These are phyloP conservation scores for Pseudocheirus occidentalis DNA, from an alignment of 2,797 vertebrate species.

Conservation along the genomic window DNA sequence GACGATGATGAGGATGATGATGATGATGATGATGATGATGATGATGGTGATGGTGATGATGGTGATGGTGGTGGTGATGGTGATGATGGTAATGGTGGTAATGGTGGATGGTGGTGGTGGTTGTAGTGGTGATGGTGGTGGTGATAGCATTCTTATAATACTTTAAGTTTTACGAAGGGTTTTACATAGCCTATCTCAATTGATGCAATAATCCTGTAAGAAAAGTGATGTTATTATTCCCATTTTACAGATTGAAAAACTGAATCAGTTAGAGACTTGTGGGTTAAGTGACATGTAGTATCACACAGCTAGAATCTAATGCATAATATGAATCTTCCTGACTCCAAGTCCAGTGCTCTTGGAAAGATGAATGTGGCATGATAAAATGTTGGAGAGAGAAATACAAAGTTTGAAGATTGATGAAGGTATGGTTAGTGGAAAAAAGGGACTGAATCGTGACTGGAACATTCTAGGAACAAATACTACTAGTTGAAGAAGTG, in stretches of 20 bases:
- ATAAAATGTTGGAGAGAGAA: neutral
- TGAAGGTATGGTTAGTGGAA: neutral
- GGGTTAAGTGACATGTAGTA: neutral
- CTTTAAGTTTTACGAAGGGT: neutral
- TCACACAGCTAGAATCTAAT: neutral
- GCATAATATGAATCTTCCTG: neutral
- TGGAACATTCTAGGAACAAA: neutral
- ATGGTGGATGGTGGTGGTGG: neutral
- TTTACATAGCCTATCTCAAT: neutral
- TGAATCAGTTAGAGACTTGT: neutral
- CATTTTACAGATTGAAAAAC: neutral
- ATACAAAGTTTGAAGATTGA: neutral
- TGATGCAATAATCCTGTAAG: neutral
- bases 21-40: neutral
- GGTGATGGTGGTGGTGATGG: neutral
- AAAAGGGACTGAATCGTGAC: neutral
- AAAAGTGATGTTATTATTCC: neutral
- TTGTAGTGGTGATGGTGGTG: neutral
- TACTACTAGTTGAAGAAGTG: neutral
- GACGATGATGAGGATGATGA: neutral
- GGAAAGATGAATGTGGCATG: neutral
- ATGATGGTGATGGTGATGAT: accelerated
- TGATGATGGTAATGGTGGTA: neutral
- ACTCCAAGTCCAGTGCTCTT: neutral
- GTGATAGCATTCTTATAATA: neutral